Evolutionary conservation across 1,140 invertebrate species (phyloP).

Genomic region (Drosophila pallidifrons): DNA sequence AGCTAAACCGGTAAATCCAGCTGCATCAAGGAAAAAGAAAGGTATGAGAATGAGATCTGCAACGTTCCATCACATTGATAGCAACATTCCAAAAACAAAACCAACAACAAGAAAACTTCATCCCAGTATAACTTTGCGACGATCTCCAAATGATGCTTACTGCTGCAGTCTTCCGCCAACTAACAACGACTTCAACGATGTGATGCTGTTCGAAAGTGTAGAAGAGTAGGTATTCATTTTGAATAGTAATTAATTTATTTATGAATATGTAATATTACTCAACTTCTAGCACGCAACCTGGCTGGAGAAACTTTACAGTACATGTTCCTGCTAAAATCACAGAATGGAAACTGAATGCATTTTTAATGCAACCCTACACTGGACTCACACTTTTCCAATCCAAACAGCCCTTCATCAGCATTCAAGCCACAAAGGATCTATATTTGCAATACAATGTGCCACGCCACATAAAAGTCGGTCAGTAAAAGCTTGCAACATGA

Average conservation of each 20-base stretch:
- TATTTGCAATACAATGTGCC: conserved; percentile 15
- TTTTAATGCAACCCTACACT: conserved; percentile 11
- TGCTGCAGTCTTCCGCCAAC: too few species aligned
- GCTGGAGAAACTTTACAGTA: background rate
- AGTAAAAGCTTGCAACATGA: background rate
- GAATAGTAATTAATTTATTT: too few species aligned
- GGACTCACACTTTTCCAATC: conserved; percentile 25
- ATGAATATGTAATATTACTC: too few species aligned
- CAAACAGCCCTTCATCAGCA: background rate
- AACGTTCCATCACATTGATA: too few species aligned
- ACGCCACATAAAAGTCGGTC: conserved; percentile 29
- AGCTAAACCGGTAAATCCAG: background rate
- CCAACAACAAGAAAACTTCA: too few species aligned
- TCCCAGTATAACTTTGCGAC: too few species aligned
- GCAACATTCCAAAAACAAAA: too few species aligned
- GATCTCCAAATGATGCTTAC: too few species aligned
- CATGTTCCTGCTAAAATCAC: conserved; percentile 5
- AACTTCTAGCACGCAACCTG: background rate
- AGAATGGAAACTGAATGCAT: conserved; percentile 38
- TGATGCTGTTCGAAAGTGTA: conserved; percentile 39
- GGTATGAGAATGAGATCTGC: too few species aligned
- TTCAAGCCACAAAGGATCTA: conserved; percentile 17
- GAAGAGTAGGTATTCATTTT: conserved; percentile 5
- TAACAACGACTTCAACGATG: conserved; percentile 8
- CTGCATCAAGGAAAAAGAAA: too few species aligned